These are phyloP conservation scores for Hirudinaria manillensis DNA, from an alignment of 2,888 invertebrate species.

Conservation along the genomic window DNA sequence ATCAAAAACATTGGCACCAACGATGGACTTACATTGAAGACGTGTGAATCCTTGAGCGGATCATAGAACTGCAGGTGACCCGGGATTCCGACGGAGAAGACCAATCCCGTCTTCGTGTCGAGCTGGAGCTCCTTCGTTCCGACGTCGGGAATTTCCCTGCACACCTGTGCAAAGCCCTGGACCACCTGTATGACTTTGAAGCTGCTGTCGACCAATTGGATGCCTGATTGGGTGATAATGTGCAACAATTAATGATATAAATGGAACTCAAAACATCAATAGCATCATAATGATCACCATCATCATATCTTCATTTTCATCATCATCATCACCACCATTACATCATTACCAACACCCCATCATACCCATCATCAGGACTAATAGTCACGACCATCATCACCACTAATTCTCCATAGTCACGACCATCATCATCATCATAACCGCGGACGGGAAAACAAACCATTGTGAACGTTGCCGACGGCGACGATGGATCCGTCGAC, in stretches of 20 bases:
- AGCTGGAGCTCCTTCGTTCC: constrained; percentile 54
- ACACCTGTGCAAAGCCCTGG: constrained; percentile 65
- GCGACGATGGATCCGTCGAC: constrained; percentile 64
- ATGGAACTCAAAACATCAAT: no score
- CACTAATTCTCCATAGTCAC: neutral
- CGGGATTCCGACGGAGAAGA: constrained; percentile 68
- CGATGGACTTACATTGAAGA: constrained; percentile 63
- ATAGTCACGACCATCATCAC: neutral
- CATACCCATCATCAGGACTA: neutral
- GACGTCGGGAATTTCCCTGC: constrained; percentile 43
- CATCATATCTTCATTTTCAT: no score
- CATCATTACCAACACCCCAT: neutral
- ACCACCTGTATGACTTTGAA: constrained; percentile 60
- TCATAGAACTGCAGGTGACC: constrained; percentile 73
- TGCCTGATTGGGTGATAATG: constrained; percentile 45
- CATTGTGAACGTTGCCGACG: constrained; percentile 67
- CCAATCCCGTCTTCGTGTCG: constrained; percentile 63
- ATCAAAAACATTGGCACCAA: no score
- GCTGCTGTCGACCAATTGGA: constrained; percentile 53
- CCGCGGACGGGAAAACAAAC: constrained; percentile 45
- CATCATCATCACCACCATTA: no score
- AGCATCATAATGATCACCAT: no score
- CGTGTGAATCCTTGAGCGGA: constrained; percentile 59
- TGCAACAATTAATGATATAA: neutral
- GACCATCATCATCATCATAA: neutral